Evolutionary conservation across 23 tunicate species (phyloP), one percentile per base, ranked within the genome.

Genomic region (Halocynthia roretzi): DNA sequence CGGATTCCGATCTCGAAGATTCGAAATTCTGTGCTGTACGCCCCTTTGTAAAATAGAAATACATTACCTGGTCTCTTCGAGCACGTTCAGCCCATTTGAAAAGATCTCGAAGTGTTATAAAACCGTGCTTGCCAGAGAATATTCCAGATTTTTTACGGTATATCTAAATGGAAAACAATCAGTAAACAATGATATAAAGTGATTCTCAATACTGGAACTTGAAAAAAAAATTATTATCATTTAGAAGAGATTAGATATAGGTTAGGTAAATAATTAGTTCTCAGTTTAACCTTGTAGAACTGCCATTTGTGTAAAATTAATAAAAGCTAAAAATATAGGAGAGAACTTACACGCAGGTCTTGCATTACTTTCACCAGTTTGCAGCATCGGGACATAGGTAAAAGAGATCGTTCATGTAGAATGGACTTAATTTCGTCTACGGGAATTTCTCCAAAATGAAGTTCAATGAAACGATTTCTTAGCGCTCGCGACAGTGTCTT

Each of bases 51-150:
- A 31, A 31, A 31, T 31, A 31, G 44, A 31, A 31, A 31, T 31
- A 0, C 44, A 31, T 12, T 54, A 77, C 90, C 80, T 83, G 20
- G 50, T 71, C 75, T 60, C 73, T 71, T 51, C 95, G 62, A 65
- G 89, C 83, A 40, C 99, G 61, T 53, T 94, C 99, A 5, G 99
- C 99, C 99, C 99, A 94, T 49, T 81, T 71, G 83, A 94, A 94
- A 23, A 94, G 63, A 78, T 94, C 99, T 72, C 99, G 64, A 58
- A 94, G 52, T 19, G 99, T 94, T 20, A 88, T 88, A 79, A 78
- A 94, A 10, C 95, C 88, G 31, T 88, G 84, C 70, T 88, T 88
- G 55, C 99, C 99, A 68, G 90, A 82, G 82, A 88, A 88, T 49
- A 94, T 50, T 9, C 93, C 98, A 50, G 93, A 85, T 17, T 88